Conservation (phyloP, 1,140 invertebrate species). For the Pseudomyrmex flavicornis region DNA sequence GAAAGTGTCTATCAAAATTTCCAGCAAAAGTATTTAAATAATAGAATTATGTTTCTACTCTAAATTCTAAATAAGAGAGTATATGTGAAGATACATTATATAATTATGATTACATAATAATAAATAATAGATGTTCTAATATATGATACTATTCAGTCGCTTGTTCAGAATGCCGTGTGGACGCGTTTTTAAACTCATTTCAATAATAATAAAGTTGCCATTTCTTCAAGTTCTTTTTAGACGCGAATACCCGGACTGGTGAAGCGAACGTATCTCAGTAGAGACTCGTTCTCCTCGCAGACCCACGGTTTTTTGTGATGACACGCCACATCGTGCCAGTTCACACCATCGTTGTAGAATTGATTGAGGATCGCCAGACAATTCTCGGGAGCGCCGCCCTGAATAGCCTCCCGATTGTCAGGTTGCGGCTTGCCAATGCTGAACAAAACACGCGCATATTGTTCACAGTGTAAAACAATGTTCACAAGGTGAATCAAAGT, state of each 20-base stretch:
- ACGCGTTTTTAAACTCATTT: constrained; percentile 24
- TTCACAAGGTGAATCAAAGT: neutral
- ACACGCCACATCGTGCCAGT: constrained; percentile 95
- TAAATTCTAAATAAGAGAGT: constrained; percentile 8
- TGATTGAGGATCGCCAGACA: constrained; percentile 93
- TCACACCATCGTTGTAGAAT: constrained; percentile 94
- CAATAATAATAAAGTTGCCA: neutral
- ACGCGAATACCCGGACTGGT: constrained; percentile 91
- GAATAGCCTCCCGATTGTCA: constrained; percentile 92
- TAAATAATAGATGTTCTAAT: constrained; percentile 80
- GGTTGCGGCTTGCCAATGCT: constrained; percentile 92
- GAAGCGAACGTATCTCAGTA: constrained; percentile 92
- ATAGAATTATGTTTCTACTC: neutral
- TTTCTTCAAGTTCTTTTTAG: constrained; percentile 79
- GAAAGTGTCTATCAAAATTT: constrained; percentile 5
- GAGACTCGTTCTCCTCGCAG: constrained; percentile 92
- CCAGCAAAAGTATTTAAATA: neutral
- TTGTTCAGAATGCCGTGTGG: constrained; percentile 57
- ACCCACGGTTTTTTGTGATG: constrained; percentile 93
- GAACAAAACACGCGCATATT: constrained; percentile 49
- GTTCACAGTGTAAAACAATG: neutral
- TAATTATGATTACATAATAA: constrained; percentile 67
- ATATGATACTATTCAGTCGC: constrained; percentile 79
- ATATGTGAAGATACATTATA: constrained; percentile 6
- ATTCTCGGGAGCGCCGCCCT: constrained; percentile 92